phyloP scores from a whole-genome alignment of 2,888 invertebrate species.

The Megamerina dolium region DNA sequence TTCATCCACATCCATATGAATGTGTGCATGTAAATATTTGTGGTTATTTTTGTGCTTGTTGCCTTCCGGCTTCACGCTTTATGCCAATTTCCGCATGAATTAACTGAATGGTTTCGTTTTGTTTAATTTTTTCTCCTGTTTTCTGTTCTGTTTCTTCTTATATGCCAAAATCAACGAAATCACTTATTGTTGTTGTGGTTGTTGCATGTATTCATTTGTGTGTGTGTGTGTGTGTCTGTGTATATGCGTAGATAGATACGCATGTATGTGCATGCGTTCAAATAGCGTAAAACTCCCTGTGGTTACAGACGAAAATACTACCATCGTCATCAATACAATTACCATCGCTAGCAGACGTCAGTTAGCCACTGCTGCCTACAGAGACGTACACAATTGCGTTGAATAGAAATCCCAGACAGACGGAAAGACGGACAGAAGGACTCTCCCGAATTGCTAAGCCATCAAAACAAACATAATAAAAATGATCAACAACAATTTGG shows the following conservation, averaged over 20 bases:
- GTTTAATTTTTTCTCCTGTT: too few species aligned
- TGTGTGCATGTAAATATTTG: too few species aligned
- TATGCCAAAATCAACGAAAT: slow-evolving; percentile 16
- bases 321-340: slow-evolving; percentile 9
- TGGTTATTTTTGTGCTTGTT: slow-evolving; percentile 11
- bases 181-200: slow-evolving; percentile 22
- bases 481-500: slow-evolving; percentile 48
- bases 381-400: too few species aligned
- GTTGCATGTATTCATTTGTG: slow-evolving; percentile 1
- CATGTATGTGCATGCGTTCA: too few species aligned
- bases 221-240: slow-evolving; percentile 10
- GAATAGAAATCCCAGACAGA: too few species aligned
- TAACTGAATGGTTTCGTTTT: slow-evolving; percentile 32
- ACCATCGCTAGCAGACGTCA: background rate
- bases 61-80: slow-evolving; percentile 39
- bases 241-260: slow-evolving; percentile 12
- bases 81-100: slow-evolving; percentile 42
- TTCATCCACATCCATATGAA: too few species aligned
- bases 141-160: too few species aligned
- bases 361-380: background rate
- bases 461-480: too few species aligned
- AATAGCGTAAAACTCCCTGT: slow-evolving; percentile 32
- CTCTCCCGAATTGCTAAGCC: too few species aligned
- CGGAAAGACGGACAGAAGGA: too few species aligned
- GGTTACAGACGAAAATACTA: slow-evolving; percentile 29